Percentiles rank a stretch among this genome's conserved stretches.
Evolutionary conservation across 2,797 vertebrate species (phyloP).

Genomic region (Hydrocynus forskahlii): DNA sequence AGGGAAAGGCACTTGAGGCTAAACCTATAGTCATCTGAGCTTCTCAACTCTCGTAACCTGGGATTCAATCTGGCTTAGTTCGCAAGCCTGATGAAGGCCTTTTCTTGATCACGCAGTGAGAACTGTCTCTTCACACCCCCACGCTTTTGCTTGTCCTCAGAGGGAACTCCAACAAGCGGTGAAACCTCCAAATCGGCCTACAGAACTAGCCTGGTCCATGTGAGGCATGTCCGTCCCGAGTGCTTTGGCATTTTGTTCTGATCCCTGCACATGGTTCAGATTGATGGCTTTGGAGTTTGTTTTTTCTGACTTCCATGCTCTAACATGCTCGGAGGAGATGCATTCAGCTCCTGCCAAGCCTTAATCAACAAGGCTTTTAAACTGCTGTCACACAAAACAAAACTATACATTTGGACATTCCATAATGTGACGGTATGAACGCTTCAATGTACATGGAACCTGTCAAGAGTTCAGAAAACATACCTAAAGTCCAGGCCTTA

Average conservation of each 20-base stretch:
- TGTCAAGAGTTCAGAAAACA: neutral
- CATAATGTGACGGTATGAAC: slow-evolving; percentile 7
- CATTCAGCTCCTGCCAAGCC: slow-evolving; percentile 52
- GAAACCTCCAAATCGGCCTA: slow-evolving; percentile 29
- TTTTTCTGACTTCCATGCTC: slow-evolving; percentile 51
- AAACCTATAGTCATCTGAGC: slow-evolving; percentile 72
- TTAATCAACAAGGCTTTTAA: slow-evolving; percentile 53
- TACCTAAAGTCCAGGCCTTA: neutral
- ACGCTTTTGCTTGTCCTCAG: slow-evolving; percentile 19
- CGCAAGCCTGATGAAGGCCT: slow-evolving; percentile 30
- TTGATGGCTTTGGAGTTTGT: slow-evolving; percentile 49
- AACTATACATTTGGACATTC: slow-evolving; percentile 12
- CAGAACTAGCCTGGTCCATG: neutral
- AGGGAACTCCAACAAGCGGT: slow-evolving; percentile 9
- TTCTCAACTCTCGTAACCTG: slow-evolving; percentile 69
- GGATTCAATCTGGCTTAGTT: slow-evolving; percentile 58
- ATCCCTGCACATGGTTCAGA: slow-evolving; percentile 41
- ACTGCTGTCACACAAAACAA: slow-evolving; percentile 44
- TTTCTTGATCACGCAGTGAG: slow-evolving; percentile 31
- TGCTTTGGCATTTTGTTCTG: slow-evolving; percentile 35
- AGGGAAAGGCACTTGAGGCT: slow-evolving; percentile 58
- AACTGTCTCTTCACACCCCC: slow-evolving; percentile 3
- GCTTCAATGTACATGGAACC: neutral
- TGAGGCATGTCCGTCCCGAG: slow-evolving; percentile 1
- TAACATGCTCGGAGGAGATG: slow-evolving; percentile 43